Evolutionary conservation across 2,113 vertebrate genomes (phyloP).

Genomic region (Smithornis capensis): DNA sequence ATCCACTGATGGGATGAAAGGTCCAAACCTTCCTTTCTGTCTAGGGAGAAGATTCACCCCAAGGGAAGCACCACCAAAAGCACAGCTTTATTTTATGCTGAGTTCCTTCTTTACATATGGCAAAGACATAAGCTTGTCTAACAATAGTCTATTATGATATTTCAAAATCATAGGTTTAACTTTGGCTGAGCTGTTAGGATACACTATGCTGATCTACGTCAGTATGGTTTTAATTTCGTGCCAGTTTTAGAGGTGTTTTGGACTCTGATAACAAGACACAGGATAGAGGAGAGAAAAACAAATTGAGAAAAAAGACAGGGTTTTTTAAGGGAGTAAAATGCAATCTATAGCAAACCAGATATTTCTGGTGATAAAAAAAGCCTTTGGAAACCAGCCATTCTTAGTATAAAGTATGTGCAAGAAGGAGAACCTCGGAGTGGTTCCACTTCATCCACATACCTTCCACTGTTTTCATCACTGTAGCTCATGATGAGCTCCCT

Average conservation of each 20-base stretch:
- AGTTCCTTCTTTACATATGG: background rate
- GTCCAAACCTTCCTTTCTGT: background rate
- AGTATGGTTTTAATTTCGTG: background rate
- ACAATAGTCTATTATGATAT: background rate
- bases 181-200: background rate
- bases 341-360: background rate
- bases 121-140: background rate
- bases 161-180: background rate
- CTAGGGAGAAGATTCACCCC: background rate
- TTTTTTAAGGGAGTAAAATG: background rate
- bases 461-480: slow-evolving; percentile 55
- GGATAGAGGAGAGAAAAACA: background rate
- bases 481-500: background rate
- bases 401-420: background rate
- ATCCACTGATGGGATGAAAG: background rate
- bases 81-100: background rate
- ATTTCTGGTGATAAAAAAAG: background rate
- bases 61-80: background rate
- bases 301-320: background rate
- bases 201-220: background rate
- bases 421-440: background rate
- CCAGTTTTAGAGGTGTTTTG: background rate
- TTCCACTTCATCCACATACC: slow-evolving; percentile 20
- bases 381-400: background rate
- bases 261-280: background rate